Percentiles rank a stretch among this genome's conserved stretches.
Evolutionary conservation across 2,888 invertebrate species (phyloP).

Genomic region (Microctonus aethiopoides): DNA sequence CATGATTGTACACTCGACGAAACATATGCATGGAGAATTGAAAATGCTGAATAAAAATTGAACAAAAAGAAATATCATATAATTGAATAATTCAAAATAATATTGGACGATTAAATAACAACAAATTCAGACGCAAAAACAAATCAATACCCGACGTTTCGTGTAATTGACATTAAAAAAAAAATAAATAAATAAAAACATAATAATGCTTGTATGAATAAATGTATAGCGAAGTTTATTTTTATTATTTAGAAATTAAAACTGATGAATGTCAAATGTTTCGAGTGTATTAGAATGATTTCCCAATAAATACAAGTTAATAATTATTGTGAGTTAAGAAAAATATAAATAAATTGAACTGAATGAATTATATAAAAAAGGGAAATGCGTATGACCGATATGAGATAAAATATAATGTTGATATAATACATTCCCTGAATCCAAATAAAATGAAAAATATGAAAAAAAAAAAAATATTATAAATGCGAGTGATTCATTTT

Average conservation of each 20-base stretch:
- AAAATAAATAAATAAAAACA: constrained; percentile 11
- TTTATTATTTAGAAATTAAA: constrained; percentile 60
- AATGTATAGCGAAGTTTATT: constrained; percentile 62
- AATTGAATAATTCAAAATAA: constrained; percentile 8
- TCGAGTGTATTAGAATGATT: constrained; percentile 50
- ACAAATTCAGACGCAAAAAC: neutral
- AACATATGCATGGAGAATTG: neutral
- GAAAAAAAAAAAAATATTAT: neutral
- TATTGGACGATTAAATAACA: constrained; percentile 49
- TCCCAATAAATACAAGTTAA: constrained; percentile 45
- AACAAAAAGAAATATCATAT: neutral
- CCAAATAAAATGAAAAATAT: neutral
- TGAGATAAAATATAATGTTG: neutral
- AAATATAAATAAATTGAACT: constrained; percentile 40
- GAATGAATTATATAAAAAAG: constrained; percentile 37
- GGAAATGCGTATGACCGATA: neutral
- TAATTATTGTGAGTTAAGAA: constrained; percentile 47
- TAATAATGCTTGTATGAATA: constrained; percentile 49
- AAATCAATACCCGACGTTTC: neutral
- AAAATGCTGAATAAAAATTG: neutral
- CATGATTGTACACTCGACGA: constrained; percentile 37
- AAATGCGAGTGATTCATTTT: neutral
- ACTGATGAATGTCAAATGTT: constrained; percentile 33
- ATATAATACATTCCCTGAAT: constrained; percentile 40
- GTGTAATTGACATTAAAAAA: constrained; percentile 10